Base-by-base conservation (phyloP, 1,140 invertebrate species). In the Drosophila bipectinata region DNA sequence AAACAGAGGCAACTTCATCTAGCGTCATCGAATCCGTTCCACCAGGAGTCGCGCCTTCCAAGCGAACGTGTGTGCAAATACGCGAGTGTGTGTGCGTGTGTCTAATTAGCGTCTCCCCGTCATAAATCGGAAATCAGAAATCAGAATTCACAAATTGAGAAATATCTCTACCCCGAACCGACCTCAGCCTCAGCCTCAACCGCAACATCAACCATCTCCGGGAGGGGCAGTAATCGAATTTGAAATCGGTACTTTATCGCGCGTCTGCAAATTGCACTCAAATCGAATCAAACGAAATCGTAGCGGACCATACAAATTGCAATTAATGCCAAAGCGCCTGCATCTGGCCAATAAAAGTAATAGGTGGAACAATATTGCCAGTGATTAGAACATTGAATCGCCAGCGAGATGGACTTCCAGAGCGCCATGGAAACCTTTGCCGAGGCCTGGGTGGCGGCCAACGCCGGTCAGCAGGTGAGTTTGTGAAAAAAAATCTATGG, bases 371-470 rank as follows among this genome's bases (percentile, higher is more conserved):
- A 45, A 55, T 28, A 62, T 37, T 34, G 45, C 53, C 51, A 63
- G 24, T 51, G 61, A 63, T 64, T 47, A 47, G 41, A 56, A 57
- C 63, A 26, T 71, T 69, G 64, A 39, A 39, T 24, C 37, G 26
- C 45, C 39, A 60, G 26, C 57, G 81, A 67, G 47, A 98, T 98
- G 97, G 97, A 98, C 96, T 98, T 98, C 95, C 97, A 98, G 94
- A 97, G 97, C 94, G 97, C 97, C 75, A 98, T 98, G 97, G 97
- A 98, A 93, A 98, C 97, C 73, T 98, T 98, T 92, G 97, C 97
- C 54, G 98, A 98, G 93, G 97, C 97, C 73, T 98, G 98, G 98
- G 97, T 98, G 80, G 97, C 97, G 61, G 97, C 97, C 91, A 98
- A 98, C 92, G 96, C 96, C 79, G 91, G 93, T 71, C 92, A 94